Conservation (phyloP, 2,797 vertebrate genomes). For the Balearica regulorum region DNA sequence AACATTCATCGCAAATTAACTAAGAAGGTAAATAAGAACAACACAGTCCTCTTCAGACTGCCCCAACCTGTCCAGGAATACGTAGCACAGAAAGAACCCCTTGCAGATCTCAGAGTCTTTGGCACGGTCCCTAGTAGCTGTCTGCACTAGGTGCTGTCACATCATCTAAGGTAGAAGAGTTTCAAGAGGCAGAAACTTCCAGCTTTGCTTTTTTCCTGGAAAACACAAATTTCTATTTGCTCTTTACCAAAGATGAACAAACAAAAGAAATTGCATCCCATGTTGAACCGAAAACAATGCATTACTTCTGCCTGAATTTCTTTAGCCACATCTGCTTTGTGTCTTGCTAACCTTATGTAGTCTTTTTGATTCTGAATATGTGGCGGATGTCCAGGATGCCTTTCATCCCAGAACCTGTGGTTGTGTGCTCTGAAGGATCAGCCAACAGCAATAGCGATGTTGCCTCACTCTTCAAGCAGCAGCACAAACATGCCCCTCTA, state of each 20-base stretch:
- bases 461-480: not conserved
- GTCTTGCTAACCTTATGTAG: not conserved
- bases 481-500: not conserved
- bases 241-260: not conserved
- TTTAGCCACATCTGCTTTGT: not conserved
- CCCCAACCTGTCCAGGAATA: not conserved
- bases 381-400: not conserved
- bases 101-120: not conserved
- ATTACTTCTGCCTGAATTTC: not conserved
- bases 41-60: not conserved
- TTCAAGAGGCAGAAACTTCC: not conserved
- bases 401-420: not conserved
- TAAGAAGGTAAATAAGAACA: not conserved
- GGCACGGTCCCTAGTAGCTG: not conserved
- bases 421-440: not conserved
- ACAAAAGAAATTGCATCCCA: not conserved
- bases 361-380: not conserved
- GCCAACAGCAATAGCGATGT: not conserved
- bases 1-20: not conserved
- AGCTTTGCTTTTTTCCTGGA: not conserved
- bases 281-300: not conserved
- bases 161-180: not conserved
- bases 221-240: not conserved
- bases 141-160: not conserved
- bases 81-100: not conserved